phyloP scores from a whole-genome alignment of 2,113 vertebrate species.

The Spheniscus mendiculus region DNA sequence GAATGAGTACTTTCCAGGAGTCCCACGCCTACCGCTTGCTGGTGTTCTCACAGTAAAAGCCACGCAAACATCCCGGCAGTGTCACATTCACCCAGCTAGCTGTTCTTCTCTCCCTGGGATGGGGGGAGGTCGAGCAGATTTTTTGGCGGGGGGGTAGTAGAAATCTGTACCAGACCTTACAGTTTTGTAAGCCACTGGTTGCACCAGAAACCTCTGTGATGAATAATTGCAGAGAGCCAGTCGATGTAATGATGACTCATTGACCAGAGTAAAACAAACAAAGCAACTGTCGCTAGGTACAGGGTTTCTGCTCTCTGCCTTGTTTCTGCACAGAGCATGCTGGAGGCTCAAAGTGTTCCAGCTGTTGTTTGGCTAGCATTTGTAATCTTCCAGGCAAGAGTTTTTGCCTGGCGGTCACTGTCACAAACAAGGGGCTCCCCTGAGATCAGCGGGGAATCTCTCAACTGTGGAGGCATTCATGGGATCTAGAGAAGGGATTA shows the following conservation, averaged over 20 bases:
- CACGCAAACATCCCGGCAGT: not conserved
- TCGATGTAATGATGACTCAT: not conserved
- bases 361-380: constrained; percentile 24
- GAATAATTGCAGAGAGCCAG: not conserved
- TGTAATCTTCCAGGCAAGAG: constrained; percentile 19
- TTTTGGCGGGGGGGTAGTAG: not conserved
- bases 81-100: not conserved
- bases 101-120: not conserved
- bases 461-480: not conserved
- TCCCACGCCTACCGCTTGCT: not conserved
- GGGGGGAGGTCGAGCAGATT: not conserved
- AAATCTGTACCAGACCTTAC: not conserved
- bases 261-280: constrained; percentile 58
- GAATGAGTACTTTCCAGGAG: not conserved
- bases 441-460: constrained; percentile 12
- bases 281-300: constrained; percentile 54
- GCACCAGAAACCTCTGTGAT: not conserved
- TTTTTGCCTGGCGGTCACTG: not conserved
- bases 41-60: not conserved
- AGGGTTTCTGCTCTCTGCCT: constrained; percentile 16
- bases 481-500: constrained; percentile 7
- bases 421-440: constrained; percentile 11
- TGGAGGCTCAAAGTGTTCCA: constrained; percentile 34
- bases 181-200: not conserved
- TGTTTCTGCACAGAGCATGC: not conserved